Percentiles rank a stretch among this genome's conserved stretches.
phyloP scores from a whole-genome alignment of 2,113 vertebrate species.

The Halichoeres trimaculatus region DNA sequence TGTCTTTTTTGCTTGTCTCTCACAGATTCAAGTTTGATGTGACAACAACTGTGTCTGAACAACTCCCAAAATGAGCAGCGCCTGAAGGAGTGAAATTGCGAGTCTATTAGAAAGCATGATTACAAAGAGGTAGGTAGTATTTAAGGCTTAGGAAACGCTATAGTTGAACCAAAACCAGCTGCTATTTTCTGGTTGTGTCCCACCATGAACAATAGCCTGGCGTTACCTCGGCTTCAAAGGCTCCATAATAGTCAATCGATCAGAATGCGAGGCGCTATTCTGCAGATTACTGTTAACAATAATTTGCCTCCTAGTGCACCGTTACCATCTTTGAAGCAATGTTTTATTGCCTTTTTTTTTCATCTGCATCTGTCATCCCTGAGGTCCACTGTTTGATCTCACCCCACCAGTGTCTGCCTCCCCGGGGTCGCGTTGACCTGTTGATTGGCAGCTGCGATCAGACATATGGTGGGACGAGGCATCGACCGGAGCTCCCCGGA shows the following conservation, averaged over 20 bases:
- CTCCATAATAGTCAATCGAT: constrained; percentile 84
- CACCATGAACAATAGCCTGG: constrained; percentile 73
- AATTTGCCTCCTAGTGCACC: constrained; percentile 81
- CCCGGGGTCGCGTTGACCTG: constrained; percentile 83
- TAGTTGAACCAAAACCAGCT: constrained; percentile 71
- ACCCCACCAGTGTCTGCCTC: constrained; percentile 75
- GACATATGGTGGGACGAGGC: constrained; percentile 84
- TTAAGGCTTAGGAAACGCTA: constrained; percentile 67
- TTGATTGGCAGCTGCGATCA: constrained; percentile 86
- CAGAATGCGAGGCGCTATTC: constrained; percentile 80
- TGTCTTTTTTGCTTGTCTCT: constrained; percentile 1
- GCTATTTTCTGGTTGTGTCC: constrained; percentile 74
- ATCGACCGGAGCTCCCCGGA: constrained; percentile 82
- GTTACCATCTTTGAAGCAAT: constrained; percentile 82
- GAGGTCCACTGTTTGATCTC: constrained; percentile 83
- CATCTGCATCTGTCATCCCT: constrained; percentile 83
- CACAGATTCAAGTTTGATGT: neutral
- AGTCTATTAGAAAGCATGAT: constrained; percentile 74
- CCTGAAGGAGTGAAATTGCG: constrained; percentile 68
- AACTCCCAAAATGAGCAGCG: constrained; percentile 47
- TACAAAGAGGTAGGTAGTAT: constrained; percentile 71
- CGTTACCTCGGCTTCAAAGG: constrained; percentile 78
- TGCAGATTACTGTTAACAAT: constrained; percentile 83
- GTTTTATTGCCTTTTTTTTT: constrained; percentile 80
- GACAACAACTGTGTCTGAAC: constrained; percentile 37